These are phyloP conservation scores for Pseudococcus viburni DNA, from an alignment of 2,888 invertebrate species.

Conservation along the genomic window DNA sequence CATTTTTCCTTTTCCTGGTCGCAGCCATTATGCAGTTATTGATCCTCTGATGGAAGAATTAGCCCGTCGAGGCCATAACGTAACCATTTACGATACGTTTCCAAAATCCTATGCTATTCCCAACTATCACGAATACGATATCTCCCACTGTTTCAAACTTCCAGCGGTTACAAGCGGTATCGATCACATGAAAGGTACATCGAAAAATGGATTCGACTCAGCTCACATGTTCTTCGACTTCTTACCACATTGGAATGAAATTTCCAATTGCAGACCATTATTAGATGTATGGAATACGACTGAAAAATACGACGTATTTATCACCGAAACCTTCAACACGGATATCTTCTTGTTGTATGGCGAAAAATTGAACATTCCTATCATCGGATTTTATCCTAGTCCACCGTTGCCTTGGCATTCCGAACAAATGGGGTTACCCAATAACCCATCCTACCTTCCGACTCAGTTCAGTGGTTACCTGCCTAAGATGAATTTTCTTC, in stretches of 20 bases:
- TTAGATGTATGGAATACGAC: not conserved
- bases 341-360: not conserved
- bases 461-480: constrained; percentile 11
- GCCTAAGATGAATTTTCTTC: constrained; percentile 70
- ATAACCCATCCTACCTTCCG: too few relatives aligned
- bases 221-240: too few relatives aligned
- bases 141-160: not conserved
- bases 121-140: constrained; percentile 6
- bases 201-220: too few relatives aligned
- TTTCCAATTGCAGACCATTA: too few relatives aligned
- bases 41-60: constrained; percentile 59
- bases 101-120: not conserved
- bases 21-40: constrained; percentile 62
- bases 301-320: not conserved
- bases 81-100: constrained; percentile 62
- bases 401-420: too few relatives aligned
- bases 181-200: not conserved
- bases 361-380: too few relatives aligned
- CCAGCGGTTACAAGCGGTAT: not conserved
- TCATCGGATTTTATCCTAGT: too few relatives aligned
- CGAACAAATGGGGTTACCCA: too few relatives aligned
- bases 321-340: not conserved
- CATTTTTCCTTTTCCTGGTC: constrained; percentile 60
- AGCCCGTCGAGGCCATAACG: constrained; percentile 66
- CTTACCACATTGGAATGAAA: too few relatives aligned